phyloP scores from a whole-genome alignment of 1,140 invertebrate species.

The Ips nitidus region DNA sequence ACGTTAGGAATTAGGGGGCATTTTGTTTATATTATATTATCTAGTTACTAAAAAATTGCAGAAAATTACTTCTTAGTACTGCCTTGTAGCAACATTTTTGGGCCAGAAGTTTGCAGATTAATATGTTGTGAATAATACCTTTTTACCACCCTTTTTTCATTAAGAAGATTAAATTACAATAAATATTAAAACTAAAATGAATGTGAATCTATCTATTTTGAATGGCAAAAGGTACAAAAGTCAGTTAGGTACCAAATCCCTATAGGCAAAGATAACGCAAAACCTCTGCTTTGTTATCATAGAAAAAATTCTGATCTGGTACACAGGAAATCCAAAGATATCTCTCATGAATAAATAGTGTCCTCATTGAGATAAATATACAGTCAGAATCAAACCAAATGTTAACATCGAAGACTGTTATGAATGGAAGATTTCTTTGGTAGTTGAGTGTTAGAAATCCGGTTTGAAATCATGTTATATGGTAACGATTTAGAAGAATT shows the following conservation, averaged over 20 bases:
- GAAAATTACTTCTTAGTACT: too few relatives aligned
- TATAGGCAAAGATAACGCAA: background rate
- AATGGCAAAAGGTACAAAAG: background rate
- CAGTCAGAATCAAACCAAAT: background rate
- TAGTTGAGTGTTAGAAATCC: background rate
- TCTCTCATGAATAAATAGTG: constrained; percentile 15
- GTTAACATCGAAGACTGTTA: background rate
- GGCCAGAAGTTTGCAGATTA: too few relatives aligned
- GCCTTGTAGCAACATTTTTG: too few relatives aligned
- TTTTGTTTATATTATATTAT: too few relatives aligned
- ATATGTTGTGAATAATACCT: too few relatives aligned
- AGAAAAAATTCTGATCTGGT: constrained; percentile 5
- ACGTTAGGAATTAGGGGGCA: too few relatives aligned
- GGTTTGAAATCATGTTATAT: background rate
- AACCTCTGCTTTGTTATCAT: background rate
- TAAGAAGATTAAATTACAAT: too few relatives aligned
- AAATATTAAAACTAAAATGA: too few relatives aligned
- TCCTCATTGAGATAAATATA: constrained; percentile 5
- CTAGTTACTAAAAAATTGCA: too few relatives aligned
- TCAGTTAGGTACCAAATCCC: background rate
- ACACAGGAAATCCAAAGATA: constrained; percentile 18
- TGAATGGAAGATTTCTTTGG: background rate
- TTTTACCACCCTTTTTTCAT: too few relatives aligned
- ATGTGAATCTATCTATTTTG: too few relatives aligned
- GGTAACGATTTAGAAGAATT: background rate